Evolutionary conservation across 92 coral and sea anemone genomes (phyloP), one percentile per base, ranked within the genome.

Genomic region (Muricea muricata): DNA sequence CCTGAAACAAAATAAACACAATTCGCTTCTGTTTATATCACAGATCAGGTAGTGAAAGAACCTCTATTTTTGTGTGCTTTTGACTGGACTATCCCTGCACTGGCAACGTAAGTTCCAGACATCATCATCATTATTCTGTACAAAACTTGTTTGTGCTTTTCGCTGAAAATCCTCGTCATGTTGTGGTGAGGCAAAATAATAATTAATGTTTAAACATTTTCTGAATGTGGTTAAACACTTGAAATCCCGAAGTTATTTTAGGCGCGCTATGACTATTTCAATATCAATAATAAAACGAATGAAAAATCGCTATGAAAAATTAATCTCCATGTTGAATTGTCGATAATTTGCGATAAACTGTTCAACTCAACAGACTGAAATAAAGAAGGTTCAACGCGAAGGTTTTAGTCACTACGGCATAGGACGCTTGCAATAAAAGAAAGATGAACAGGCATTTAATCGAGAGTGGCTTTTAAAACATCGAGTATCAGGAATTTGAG

Each of bases 401-500:
- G 18, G 56, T 60, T 63, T 17, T 28, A 30, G 4, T 11, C 11
- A 63, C 8, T 28, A 63, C 35, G 17, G 70, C 70, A 30, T 63
- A n/a, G n/a, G 15, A 63, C 5, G 13, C 34, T 10, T 2, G 0
- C 25, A 4, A 10, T 24, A 30, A 28, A 63, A 0, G 35, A 15
- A 3, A 25, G n/a, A n/a, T n/a, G n/a, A n/a, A n/a, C n/a, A 63
- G 23, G n/a, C 34, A 26, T 63, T 32, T 29, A 25, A 32, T 28
- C 70, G 70, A 29, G 70, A 63, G 70, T 63, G 34, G 37, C 37
- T 63, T 63, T 63, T 32, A 30, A 28, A 63, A 63, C 1, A 10
- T 73, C 35, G 30, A 73, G 79, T 39, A 35, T 11, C 61, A 46
- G 24, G 40, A 50, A 75, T 75, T 75, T 30, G 65, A 20, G 26